These are phyloP conservation scores for Melinaea marsaeus DNA, from an alignment of 2,888 invertebrate species.

Conservation along the genomic window DNA sequence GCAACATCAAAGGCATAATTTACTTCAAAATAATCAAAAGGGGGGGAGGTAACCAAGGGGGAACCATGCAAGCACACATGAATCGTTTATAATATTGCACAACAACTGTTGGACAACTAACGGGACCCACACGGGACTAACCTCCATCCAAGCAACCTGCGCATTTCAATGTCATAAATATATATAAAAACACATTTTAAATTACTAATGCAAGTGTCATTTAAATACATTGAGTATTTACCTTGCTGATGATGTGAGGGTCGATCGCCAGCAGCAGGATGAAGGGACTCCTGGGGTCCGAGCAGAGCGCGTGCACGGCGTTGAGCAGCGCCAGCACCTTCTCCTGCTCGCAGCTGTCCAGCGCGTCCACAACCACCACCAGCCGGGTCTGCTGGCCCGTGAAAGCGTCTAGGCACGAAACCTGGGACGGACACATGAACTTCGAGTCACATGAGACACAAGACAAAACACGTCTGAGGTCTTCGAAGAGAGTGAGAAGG, in stretches of 20 bases:
- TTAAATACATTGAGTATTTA: slow-evolving; percentile 41
- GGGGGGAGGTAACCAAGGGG: slow-evolving; percentile 15
- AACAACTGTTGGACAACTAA: slow-evolving; percentile 29
- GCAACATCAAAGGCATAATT: slow-evolving; percentile 31
- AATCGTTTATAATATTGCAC: slow-evolving; percentile 17
- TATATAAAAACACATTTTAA: slow-evolving; percentile 8
- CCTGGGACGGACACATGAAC: slow-evolving; percentile 54
- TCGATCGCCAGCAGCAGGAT: slow-evolving; percentile 97
- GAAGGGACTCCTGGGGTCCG: slow-evolving; percentile 95
- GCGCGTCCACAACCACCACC: slow-evolving; percentile 96
- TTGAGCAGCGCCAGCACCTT: slow-evolving; percentile 95
- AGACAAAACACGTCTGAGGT: no score
- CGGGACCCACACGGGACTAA: slow-evolving; percentile 58
- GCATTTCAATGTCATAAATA: slow-evolving; percentile 52
- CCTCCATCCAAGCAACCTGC: slow-evolving; percentile 82
- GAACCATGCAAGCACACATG: slow-evolving; percentile 32
- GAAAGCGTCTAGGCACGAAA: slow-evolving; percentile 94
- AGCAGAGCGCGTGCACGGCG: slow-evolving; percentile 96
- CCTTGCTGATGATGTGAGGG: slow-evolving; percentile 98
- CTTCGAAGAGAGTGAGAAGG: no score
- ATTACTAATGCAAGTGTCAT: background rate
- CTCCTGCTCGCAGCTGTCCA: slow-evolving; percentile 98
- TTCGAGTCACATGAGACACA: no score
- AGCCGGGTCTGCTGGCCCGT: slow-evolving; percentile 95
- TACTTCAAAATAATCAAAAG: slow-evolving; percentile 16